phyloP scores from a whole-genome alignment of 1,140 invertebrate genomes.

The Samia ricini region DNA sequence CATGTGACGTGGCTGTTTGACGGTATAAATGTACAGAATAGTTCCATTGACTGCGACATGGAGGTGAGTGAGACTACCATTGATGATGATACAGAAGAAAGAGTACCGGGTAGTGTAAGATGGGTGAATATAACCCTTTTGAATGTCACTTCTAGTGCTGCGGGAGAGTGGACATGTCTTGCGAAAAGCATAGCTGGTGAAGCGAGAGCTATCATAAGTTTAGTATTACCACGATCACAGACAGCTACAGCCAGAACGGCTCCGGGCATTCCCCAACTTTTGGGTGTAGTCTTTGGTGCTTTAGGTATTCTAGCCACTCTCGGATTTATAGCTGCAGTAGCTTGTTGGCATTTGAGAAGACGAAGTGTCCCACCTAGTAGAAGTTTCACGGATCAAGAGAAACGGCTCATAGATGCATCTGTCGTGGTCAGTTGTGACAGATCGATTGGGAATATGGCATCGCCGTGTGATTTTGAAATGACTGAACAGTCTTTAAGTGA shows the following conservation, averaged over 20 bases:
- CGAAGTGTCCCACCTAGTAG: conserved; percentile 83
- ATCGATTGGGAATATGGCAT: conserved; percentile 73
- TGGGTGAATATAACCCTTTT: conserved; percentile 72
- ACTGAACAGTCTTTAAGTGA: conserved; percentile 71
- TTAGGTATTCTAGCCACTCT: conserved; percentile 59
- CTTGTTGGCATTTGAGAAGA: conserved; percentile 68
- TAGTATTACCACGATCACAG: conserved; percentile 64
- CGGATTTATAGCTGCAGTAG: conserved; percentile 63
- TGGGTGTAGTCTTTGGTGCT: conserved; percentile 69
- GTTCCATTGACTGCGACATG: conserved; percentile 64
- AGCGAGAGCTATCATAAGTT: conserved; percentile 65
- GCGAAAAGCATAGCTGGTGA: conserved; percentile 68
- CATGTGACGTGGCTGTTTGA: conserved; percentile 90
- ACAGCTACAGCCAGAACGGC: conserved; percentile 64
- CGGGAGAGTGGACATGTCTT: conserved; percentile 72
- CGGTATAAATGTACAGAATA: conserved; percentile 76
- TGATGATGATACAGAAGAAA: conserved; percentile 59
- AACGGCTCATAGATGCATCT: conserved; percentile 86
- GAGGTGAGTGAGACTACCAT: conserved; percentile 63
- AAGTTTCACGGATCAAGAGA: conserved; percentile 91
- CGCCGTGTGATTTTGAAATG: conserved; percentile 80
- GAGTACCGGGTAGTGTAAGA: conserved; percentile 64
- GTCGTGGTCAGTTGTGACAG: conserved; percentile 87
- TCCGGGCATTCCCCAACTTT: conserved; percentile 68
- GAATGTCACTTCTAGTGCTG: conserved; percentile 70